phyloP scores from a whole-genome alignment of 2,797 vertebrate species.

The Intellagama lesueurii region DNA sequence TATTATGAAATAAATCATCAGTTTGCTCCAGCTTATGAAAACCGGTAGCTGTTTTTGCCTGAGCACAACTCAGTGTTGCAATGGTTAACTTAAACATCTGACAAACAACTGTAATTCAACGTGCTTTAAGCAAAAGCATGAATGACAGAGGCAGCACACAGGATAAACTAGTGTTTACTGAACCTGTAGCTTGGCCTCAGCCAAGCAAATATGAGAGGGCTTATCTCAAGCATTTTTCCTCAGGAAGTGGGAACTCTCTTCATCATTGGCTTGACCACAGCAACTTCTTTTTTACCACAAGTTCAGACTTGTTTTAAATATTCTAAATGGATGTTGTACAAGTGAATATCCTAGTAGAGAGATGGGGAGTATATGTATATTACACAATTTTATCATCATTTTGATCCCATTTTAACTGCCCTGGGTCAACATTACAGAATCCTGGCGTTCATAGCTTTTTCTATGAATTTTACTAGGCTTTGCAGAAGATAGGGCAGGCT shows the following conservation, averaged over 20 bases:
- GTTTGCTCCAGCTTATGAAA: rapidly evolving
- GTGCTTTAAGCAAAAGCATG: background rate
- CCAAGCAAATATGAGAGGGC: background rate
- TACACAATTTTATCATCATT: no score
- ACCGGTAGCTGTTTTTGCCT: background rate
- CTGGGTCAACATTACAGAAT: no score
- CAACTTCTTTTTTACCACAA: background rate
- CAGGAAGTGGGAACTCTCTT: background rate
- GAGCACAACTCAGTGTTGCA: background rate
- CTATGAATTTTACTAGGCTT: no score
- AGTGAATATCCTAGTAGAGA: background rate
- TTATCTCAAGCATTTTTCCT: no score
- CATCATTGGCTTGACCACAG: background rate
- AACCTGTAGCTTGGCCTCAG: background rate
- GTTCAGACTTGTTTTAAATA: background rate
- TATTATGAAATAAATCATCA: background rate
- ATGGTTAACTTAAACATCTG: background rate
- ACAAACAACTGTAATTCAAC: background rate
- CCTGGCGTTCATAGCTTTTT: no score
- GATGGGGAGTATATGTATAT: no score
- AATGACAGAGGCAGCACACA: background rate
- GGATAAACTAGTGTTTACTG: background rate
- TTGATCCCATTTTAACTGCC: no score
- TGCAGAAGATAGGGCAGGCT: no score
- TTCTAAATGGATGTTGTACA: background rate